Percentiles rank a stretch among this genome's conserved stretches.
These are phyloP conservation scores for Andinoacara biseriatus DNA, from an alignment of 2,113 vertebrate genomes.

Conservation along the genomic window DNA sequence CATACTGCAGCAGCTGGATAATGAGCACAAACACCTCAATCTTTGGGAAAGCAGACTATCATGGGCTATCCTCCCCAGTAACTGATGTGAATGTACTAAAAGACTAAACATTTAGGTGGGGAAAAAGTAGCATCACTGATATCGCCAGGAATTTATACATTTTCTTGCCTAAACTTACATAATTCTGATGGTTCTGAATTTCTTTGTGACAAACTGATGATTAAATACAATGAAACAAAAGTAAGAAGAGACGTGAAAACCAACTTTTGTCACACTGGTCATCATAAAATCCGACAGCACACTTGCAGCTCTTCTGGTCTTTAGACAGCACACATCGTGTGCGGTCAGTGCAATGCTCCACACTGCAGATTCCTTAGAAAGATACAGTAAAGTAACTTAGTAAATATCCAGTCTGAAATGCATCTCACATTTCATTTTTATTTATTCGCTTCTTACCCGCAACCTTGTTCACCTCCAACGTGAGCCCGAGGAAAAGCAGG, in stretches of 20 bases:
- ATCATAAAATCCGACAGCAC: slow-evolving; percentile 66
- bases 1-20: neutral
- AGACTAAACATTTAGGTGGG: neutral
- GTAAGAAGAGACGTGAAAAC: neutral
- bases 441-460: slow-evolving; percentile 53
- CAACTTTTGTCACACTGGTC: slow-evolving; percentile 77
- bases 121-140: neutral
- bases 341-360: slow-evolving; percentile 60
- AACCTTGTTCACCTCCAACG: neutral
- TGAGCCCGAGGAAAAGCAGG: slow-evolving; percentile 41
- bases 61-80: neutral
- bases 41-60: neutral
- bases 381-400: fast-evolving
- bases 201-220: neutral
- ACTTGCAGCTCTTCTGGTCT: slow-evolving; percentile 72
- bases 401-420: fast-evolving
- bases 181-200: fast-evolving
- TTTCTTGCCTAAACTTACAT: neutral
- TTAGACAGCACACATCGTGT: slow-evolving; percentile 52
- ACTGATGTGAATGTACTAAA: neutral
- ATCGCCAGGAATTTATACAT: neutral
- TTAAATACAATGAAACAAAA: neutral
- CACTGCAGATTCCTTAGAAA: slow-evolving; percentile 69
- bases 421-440: fast-evolving
- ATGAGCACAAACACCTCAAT: neutral